These are phyloP conservation scores for Haplotaxodon microlepis DNA, from an alignment of 2,113 vertebrate species.

Conservation along the genomic window DNA sequence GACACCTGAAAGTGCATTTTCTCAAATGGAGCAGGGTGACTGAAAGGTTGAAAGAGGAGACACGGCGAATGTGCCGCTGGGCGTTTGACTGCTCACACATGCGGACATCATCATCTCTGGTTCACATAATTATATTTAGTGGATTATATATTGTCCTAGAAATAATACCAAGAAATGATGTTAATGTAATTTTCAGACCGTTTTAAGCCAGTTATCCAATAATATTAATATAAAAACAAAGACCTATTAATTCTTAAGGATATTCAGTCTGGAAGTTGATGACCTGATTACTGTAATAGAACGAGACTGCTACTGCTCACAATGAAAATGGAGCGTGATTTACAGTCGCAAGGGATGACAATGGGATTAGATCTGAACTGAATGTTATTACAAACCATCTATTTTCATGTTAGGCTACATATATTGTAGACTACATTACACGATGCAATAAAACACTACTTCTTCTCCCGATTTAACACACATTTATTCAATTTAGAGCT, in stretches of 20 bases:
- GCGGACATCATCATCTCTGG: not conserved
- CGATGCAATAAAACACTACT: not conserved
- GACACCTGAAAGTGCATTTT: conserved; percentile 25
- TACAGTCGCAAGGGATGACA: not conserved
- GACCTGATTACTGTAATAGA: not conserved
- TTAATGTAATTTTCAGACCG: not conserved
- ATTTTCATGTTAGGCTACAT: not conserved
- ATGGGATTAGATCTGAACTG: not conserved
- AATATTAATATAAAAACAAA: not conserved
- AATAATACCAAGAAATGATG: not conserved
- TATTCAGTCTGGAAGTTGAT: not conserved
- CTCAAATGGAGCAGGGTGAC: not conserved
- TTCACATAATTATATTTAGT: not conserved
- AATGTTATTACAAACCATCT: not conserved
- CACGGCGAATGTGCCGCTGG: not conserved
- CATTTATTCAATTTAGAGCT: not conserved
- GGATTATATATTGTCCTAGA: not conserved
- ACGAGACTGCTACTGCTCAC: not conserved
- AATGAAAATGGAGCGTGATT: not conserved
- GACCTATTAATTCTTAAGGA: not conserved
- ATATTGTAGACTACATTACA: not conserved
- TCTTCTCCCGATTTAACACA: not conserved
- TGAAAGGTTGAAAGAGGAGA: not conserved
- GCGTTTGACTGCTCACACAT: not conserved
- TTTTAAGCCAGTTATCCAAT: not conserved